phyloP scores from a whole-genome alignment of 2,888 invertebrate genomes.

The Pheosia gnoma region DNA sequence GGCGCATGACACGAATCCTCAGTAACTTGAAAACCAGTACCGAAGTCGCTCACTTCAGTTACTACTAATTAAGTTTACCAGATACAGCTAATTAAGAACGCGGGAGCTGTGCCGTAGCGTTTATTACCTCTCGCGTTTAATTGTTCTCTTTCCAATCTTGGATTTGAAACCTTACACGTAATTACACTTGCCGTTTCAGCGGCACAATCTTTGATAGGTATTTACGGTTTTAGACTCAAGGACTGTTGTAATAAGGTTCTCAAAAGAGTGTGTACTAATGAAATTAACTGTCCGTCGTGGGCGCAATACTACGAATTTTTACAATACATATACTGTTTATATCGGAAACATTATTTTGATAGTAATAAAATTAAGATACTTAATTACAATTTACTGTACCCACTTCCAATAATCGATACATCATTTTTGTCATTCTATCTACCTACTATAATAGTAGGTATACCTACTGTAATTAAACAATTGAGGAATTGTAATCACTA shows the following conservation, averaged over 20 bases:
- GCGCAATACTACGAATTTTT: constrained; percentile 15
- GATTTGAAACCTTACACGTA: neutral
- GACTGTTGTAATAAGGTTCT: neutral
- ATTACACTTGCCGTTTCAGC: neutral
- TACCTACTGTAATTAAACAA: constrained; percentile 36
- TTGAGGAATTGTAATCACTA: constrained; percentile 75
- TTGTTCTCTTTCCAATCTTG: constrained; percentile 3
- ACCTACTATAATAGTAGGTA: constrained; percentile 34
- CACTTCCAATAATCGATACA: constrained; percentile 41
- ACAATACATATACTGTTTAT: constrained; percentile 27
- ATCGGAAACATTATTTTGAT: constrained; percentile 30
- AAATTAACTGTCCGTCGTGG: constrained; percentile 13
- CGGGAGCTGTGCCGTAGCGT: neutral
- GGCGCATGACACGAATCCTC: no score
- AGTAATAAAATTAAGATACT: constrained; percentile 28
- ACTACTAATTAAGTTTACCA: constrained; percentile 6
- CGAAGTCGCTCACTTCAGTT: neutral
- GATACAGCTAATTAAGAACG: constrained; percentile 5
- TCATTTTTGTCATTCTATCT: constrained; percentile 30
- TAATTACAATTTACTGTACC: constrained; percentile 33
- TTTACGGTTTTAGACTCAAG: neutral
- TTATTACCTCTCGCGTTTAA: constrained; percentile 1
- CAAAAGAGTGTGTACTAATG: neutral
- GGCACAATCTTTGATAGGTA: neutral
- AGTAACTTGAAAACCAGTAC: neutral